Conservation (phyloP, 2,888 invertebrate genomes). For the Pollenia amentaria region DNA sequence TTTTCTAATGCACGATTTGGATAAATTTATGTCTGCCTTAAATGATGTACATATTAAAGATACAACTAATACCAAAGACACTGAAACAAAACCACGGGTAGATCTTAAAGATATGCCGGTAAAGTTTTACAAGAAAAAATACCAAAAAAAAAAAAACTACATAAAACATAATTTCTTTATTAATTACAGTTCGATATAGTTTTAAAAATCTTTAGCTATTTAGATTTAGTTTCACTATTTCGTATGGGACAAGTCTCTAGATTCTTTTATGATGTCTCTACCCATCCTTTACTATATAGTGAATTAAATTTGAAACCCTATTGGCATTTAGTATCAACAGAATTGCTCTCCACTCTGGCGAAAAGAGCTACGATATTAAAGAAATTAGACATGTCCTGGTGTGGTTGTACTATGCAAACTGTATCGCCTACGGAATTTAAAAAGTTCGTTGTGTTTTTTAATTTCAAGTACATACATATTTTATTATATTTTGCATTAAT, state of each 20-base stretch:
- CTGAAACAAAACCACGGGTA: conserved; percentile 60
- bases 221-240: conserved; percentile 92
- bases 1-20: conserved; percentile 83
- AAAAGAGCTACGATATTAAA: conserved; percentile 89
- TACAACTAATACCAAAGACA: conserved; percentile 24
- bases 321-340: conserved; percentile 90
- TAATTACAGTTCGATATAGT: conserved; percentile 92
- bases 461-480: background rate
- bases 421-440: conserved; percentile 86
- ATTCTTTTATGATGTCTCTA: conserved; percentile 89
- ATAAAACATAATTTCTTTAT: conserved; percentile 3
- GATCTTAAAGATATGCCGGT: conserved; percentile 84
- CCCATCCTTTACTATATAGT: conserved; percentile 91
- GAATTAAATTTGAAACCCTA: conserved; percentile 93
- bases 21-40: conserved; percentile 80
- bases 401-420: conserved; percentile 88
- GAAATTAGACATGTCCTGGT: conserved; percentile 95
- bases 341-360: conserved; percentile 86
- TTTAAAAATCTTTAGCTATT: conserved; percentile 90
- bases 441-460: conserved; percentile 79
- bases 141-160: too few relatives aligned
- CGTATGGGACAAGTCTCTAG: conserved; percentile 91
- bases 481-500: conserved; percentile 12
- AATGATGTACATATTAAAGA: conserved; percentile 66
- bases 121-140: conserved; percentile 62